These are phyloP conservation scores for Hecatera dysodea DNA, from an alignment of 2,888 invertebrate genomes.

Conservation along the genomic window DNA sequence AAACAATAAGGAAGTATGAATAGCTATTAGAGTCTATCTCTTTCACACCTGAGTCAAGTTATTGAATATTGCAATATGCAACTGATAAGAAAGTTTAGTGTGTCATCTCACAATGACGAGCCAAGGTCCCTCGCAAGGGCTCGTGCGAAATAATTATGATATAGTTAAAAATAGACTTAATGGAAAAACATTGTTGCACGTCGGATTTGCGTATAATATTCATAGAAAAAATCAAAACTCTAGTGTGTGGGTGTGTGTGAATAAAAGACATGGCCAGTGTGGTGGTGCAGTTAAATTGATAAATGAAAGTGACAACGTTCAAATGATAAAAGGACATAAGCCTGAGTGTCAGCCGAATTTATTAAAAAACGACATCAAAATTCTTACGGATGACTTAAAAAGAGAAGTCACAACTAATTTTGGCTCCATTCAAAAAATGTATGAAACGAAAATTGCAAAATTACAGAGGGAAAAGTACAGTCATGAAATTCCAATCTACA, in stretches of 20 bases:
- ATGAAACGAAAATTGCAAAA: slow-evolving; percentile 36
- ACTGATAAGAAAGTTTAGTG: too few species aligned
- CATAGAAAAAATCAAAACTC: slow-evolving; percentile 17
- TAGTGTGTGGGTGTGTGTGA: too few species aligned
- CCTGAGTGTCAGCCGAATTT: slow-evolving; percentile 27
- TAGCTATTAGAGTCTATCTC: too few species aligned
- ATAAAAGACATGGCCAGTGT: too few species aligned
- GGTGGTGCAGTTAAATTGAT: too few species aligned
- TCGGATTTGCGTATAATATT: slow-evolving; percentile 24
- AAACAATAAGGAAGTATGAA: too few species aligned
- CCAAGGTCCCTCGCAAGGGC: too few species aligned
- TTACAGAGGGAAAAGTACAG: slow-evolving; percentile 34
- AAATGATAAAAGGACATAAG: slow-evolving; percentile 30
- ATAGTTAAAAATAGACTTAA: not conserved
- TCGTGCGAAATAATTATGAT: not conserved
- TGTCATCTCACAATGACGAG: too few species aligned
- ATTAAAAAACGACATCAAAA: too few species aligned
- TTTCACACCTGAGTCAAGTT: too few species aligned
- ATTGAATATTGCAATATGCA: too few species aligned
- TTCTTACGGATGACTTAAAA: too few species aligned
- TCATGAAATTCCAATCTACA: slow-evolving; percentile 27
- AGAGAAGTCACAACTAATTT: not conserved
- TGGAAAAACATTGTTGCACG: slow-evolving; percentile 25
- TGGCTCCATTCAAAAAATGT: slow-evolving; percentile 12
- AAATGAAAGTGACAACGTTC: slow-evolving; percentile 16